Evolutionary conservation across 1,140 invertebrate species (phyloP), one percentile per base, ranked within the genome.

Genomic region (Calephelis virginiensis): DNA sequence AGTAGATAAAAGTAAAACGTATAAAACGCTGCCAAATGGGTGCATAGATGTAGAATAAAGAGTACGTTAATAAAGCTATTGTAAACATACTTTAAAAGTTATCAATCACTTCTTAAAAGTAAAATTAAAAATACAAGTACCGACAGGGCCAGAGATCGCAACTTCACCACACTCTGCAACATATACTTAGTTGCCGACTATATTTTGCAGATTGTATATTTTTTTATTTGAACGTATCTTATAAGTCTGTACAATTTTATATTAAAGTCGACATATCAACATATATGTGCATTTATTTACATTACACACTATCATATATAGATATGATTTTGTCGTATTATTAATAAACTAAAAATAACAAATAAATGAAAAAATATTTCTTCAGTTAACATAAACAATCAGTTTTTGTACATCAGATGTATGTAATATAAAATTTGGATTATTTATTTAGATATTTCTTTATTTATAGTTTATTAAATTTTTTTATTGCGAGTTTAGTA

Each of bases 181-280:
- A 43, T 43, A 43, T 43, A n/a, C n/a, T n/a, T n/a, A 43, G 40
- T 43, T 5, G 40, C 40, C 40, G 8, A 43, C 40, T 43, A 43
- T 5, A 43, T 43, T 43, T 43, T 43, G 7, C 6, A 43, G 8
- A 43, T 6, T 43, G 40, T 43, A 37, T 28, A 37, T 56, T 28
- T 37, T 17, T 56, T 56, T 56, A 56, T 56, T 56, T 56, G 53
- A 56, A 56, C 53, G 28, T 56, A 28, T 56, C 53, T 56, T 56
- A 56, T 28, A 28, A 28, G 37, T 56, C 53, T 56, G 53, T 56
- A 56, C 53, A 56, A 56, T 37, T 56, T 56, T 56, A 56, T 56
- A 56, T 56, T 56, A 56, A 56, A 17, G 53, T 56, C 53, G 53
- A 56, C 53, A 56, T 56, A 56, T 56, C 53, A 17, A 56, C 53